Conservation (phyloP, 2,797 vertebrate species). For the Leucoraja ocellata region DNA sequence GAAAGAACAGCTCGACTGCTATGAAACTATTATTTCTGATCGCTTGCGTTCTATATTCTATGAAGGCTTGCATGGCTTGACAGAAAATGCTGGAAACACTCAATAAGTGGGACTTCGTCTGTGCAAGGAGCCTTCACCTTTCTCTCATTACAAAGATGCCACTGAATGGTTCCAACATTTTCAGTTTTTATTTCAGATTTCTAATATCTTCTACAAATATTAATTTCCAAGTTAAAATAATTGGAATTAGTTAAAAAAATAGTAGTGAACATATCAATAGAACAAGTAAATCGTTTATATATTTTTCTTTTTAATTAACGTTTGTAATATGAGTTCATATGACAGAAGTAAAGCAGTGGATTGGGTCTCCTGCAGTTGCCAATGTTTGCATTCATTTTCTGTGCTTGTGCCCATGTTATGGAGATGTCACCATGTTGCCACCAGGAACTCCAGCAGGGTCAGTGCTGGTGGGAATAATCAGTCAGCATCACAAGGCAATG, state of each 20-base stretch:
- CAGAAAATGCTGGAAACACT: too few species aligned
- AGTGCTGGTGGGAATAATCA: background rate
- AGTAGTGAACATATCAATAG: background rate
- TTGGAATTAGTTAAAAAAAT: too few species aligned
- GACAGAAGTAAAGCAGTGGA: background rate
- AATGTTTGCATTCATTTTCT: background rate
- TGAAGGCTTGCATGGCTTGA: background rate
- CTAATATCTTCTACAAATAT: too few species aligned
- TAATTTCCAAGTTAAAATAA: too few species aligned
- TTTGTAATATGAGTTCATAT: background rate
- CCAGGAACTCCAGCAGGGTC: background rate
- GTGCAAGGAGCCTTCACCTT: too few species aligned
- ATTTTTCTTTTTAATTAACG: background rate
- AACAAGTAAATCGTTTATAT: background rate
- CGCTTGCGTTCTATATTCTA: background rate
- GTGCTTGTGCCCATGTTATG: background rate
- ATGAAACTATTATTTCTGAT: background rate
- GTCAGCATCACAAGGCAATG: background rate
- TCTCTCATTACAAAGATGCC: too few species aligned
- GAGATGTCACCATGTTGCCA: too few species aligned
- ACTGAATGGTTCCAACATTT: too few species aligned
- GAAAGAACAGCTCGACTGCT: background rate
- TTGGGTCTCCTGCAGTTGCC: background rate
- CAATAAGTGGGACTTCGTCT: too few species aligned
- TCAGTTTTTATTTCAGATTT: too few species aligned